Base-by-base conservation (phyloP, 2,797 vertebrate genomes). In the Gephyroberyx darwinii region DNA sequence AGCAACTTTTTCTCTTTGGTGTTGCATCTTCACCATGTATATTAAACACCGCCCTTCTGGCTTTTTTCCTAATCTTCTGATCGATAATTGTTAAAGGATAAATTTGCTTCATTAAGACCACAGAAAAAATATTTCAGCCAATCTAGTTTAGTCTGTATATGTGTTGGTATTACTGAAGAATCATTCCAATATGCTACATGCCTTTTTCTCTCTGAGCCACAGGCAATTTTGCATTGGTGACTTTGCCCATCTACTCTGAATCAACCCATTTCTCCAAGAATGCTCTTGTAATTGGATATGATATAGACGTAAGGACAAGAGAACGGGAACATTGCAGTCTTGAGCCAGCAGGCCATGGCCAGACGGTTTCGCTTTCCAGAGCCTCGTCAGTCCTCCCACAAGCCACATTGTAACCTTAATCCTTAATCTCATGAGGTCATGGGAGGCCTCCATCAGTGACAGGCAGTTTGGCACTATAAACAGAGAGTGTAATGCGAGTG, bases 351-450 rank as follows among this genome's bases (percentile, higher is more conserved):
- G 66, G 52, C 30, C 39, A 37, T 30, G 19, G 55, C 56, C 66
- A 63, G 60, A 71, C 64, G 65, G 55, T 64, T 73, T 58, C 43
- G 47, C 51, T 67, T 74, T 64, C 41, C n/a, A 59, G 43, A 64
- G 67, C 50, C 57, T 67, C 69, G 58, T 65, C 53, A 59, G 69
- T 41, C 51, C 59, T 75, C 57, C 47, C 45, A 68, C 63, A 33
- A 22, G 51, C 54, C 64, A 43, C 50, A 41, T 55, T 71, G 19
- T 78, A 76, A 73, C 69, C 74, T 67, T 73, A 64, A 78, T 84
- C 63, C 74, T 67, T 73, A 61, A 78, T 84, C 65, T 81, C 59
- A 68, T 66, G 81, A 77, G 74, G 75, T 86, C 71, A 83, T 75
- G 45, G 61, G 62, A 76, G 81, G 71, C 48, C 26, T 84, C n/a